These are phyloP conservation scores for Synergus laeviventris DNA, from an alignment of 2,888 invertebrate genomes.

Conservation along the genomic window DNA sequence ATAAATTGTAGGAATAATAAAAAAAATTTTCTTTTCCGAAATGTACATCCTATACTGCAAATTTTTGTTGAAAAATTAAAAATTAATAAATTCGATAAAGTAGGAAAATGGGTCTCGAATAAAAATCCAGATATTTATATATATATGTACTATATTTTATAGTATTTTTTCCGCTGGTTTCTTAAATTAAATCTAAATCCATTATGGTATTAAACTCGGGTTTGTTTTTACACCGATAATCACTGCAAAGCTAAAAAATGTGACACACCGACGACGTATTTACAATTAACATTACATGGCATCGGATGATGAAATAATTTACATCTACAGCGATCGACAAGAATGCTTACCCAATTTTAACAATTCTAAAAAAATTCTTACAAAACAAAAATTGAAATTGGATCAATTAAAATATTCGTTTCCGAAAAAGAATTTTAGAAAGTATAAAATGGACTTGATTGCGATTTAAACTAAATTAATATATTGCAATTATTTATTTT, in stretches of 20 bases:
- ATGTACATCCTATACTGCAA: no score
- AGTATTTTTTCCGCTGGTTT: slow-evolving; percentile 61
- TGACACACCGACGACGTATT: slow-evolving; percentile 70
- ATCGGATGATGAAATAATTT: slow-evolving; percentile 69
- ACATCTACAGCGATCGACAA: slow-evolving; percentile 61
- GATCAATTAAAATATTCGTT: not conserved
- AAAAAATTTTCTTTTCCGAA: no score
- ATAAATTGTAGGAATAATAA: no score
- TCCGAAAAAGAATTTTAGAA: not conserved
- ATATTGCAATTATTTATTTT: not conserved
- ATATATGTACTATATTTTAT: slow-evolving; percentile 68
- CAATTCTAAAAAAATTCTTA: not conserved
- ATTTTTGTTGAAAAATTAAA: not conserved
- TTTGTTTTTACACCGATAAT: slow-evolving; percentile 66
- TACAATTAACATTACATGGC: slow-evolving; percentile 72
- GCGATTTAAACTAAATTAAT: not conserved
- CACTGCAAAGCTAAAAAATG: slow-evolving; percentile 69
- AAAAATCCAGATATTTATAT: slow-evolving; percentile 55
- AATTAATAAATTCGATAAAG: slow-evolving; percentile 5
- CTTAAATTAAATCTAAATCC: slow-evolving; percentile 60
- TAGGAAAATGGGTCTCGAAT: slow-evolving; percentile 32
- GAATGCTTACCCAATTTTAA: not conserved
- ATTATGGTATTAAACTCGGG: slow-evolving; percentile 60
- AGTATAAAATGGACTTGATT: not conserved
- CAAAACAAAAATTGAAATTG: not conserved